Evolutionary conservation across 2,888 invertebrate species (phyloP).

Genomic region (Andrena camellia): DNA sequence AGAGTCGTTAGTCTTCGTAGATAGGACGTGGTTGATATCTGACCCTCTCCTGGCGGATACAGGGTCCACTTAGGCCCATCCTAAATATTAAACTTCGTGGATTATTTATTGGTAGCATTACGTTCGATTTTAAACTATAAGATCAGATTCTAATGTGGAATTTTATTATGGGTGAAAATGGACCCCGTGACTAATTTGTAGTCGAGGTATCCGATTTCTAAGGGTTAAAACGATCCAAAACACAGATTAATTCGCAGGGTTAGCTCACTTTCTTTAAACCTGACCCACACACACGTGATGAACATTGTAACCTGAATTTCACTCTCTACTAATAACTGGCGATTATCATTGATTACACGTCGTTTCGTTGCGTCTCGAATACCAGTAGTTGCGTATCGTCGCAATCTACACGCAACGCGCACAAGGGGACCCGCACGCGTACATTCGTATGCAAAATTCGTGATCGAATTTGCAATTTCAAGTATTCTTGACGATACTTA

Average conservation of each 20-base stretch:
- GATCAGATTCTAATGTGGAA: too few relatives aligned
- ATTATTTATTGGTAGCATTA: too few relatives aligned
- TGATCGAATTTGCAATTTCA: conserved; percentile 54
- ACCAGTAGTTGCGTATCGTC: conserved; percentile 5
- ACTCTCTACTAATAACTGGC: conserved; percentile 13
- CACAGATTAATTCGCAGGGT: not conserved
- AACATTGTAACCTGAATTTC: conserved; percentile 20
- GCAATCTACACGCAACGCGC: conserved; percentile 40
- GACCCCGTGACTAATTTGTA: too few relatives aligned
- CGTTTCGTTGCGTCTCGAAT: conserved; percentile 36
- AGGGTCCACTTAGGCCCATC: too few relatives aligned
- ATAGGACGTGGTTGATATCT: not conserved
- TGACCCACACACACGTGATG: conserved; percentile 4
- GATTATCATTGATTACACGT: conserved; percentile 44
- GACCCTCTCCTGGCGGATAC: not conserved
- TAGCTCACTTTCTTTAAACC: conserved; percentile 1
- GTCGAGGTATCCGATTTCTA: too few relatives aligned
- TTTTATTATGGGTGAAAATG: too few relatives aligned
- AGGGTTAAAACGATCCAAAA: too few relatives aligned
- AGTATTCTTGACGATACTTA: conserved; percentile 22
- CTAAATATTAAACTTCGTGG: too few relatives aligned
- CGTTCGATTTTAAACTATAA: too few relatives aligned
- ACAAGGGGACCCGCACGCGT: conserved; percentile 28
- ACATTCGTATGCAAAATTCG: conserved; percentile 39
- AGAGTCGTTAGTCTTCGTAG: not conserved